These are phyloP conservation scores for Alcis repandata DNA, from an alignment of 2,888 invertebrate species.

Conservation along the genomic window DNA sequence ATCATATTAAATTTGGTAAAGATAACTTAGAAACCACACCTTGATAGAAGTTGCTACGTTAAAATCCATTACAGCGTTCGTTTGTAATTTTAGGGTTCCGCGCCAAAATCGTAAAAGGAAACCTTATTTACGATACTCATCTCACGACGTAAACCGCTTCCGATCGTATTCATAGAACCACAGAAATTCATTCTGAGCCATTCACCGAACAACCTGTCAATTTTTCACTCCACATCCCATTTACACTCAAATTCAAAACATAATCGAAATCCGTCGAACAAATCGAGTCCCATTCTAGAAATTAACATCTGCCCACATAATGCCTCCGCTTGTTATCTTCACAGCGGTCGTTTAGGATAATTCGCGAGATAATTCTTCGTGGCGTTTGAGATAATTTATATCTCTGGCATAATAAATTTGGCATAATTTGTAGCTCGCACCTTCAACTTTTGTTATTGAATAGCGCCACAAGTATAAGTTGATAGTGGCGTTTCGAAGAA, in stretches of 20 bases:
- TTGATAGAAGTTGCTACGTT: no score
- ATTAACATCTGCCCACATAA: slow-evolving; percentile 37
- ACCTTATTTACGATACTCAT: no score
- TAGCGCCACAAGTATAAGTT: no score
- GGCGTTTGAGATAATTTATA: no score
- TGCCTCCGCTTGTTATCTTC: slow-evolving; percentile 36
- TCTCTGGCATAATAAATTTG: neutral
- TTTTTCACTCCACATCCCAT: slow-evolving; percentile 18
- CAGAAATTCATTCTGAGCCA: slow-evolving; percentile 8
- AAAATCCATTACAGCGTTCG: no score
- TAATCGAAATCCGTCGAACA: slow-evolving; percentile 34
- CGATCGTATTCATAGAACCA: neutral
- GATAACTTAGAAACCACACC: no score
- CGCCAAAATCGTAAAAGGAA: no score
- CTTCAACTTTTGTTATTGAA: neutral
- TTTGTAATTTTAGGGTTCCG: no score
- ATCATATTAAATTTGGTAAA: no score
- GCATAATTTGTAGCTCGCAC: neutral
- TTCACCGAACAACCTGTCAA: slow-evolving; percentile 22
- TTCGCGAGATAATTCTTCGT: slow-evolving; percentile 1
- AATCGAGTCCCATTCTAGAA: slow-evolving; percentile 31
- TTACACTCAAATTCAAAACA: slow-evolving; percentile 13
- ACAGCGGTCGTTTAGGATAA: slow-evolving; percentile 36
- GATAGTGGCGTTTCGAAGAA: no score
- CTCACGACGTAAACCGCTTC: neutral